Conservation (phyloP, 2,888 invertebrate genomes). For the Ditula angustiorana region DNA sequence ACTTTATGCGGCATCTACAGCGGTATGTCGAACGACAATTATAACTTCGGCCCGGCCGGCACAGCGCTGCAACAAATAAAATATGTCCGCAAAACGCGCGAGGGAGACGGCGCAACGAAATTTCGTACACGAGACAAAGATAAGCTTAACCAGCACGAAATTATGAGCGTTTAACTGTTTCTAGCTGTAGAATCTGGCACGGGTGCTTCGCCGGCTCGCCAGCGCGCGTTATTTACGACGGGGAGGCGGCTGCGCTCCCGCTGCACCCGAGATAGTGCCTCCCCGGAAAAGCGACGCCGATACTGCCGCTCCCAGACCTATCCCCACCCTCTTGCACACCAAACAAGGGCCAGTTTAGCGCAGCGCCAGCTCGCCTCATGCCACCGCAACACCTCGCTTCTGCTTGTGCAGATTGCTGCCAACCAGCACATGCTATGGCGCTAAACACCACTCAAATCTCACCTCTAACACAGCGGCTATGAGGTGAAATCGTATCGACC, state of each 20-base stretch:
- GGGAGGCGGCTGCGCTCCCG: conserved; percentile 71
- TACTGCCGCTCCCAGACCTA: conserved; percentile 55
- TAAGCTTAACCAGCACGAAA: conserved; percentile 85
- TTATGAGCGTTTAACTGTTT: conserved; percentile 86
- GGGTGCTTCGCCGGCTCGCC: conserved; percentile 85
- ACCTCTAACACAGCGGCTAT: conserved; percentile 69
- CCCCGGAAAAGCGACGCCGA: conserved; percentile 79
- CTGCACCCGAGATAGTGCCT: conserved; percentile 82
- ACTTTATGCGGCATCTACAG: conserved; percentile 81
- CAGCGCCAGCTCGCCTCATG: conserved; percentile 47
- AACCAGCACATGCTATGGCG: conserved; percentile 64
- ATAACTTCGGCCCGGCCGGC: conserved; percentile 82
- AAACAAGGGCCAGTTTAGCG: conserved; percentile 50
- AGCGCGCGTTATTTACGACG: conserved; percentile 84
- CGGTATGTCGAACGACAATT: conserved; percentile 84
- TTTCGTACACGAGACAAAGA: conserved; percentile 85
- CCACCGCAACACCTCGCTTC: conserved; percentile 70
- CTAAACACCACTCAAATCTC: conserved; percentile 67
- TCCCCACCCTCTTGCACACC: conserved; percentile 52
- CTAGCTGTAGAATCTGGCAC: conserved; percentile 86
- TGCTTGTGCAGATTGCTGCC: conserved; percentile 78
- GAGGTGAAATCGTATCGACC: conserved; percentile 61
- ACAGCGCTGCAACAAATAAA: conserved; percentile 81
- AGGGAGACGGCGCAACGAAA: conserved; percentile 77
- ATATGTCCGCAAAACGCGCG: conserved; percentile 80